A percentile compares a stretch with the other conserved stretches of the same genome.
Evolutionary conservation across 2,888 invertebrate genomes (phyloP).

Genomic region (Griposia aprilina): DNA sequence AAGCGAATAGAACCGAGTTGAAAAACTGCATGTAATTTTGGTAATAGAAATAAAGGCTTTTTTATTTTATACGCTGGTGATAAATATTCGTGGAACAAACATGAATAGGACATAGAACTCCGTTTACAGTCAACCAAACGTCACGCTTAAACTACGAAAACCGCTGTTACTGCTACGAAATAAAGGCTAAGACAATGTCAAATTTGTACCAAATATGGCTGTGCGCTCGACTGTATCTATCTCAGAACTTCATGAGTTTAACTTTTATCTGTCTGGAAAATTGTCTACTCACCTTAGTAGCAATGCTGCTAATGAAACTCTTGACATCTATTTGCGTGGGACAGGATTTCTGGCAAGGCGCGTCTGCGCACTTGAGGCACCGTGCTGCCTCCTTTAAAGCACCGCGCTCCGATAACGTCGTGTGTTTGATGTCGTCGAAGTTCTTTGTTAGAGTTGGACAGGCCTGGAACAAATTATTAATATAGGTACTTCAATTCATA

Average conservation of each 20-base stretch:
- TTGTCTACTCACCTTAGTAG: slow-evolving; percentile 93
- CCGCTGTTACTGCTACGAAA: neutral
- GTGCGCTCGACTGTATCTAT: neutral
- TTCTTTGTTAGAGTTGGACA: slow-evolving; percentile 95
- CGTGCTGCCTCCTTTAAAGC: slow-evolving; percentile 97
- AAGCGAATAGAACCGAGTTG: neutral
- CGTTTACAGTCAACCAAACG: neutral
- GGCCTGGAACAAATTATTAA: slow-evolving; percentile 84
- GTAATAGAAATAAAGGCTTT: neutral
- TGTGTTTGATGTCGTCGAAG: slow-evolving; percentile 99
- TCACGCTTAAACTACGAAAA: neutral
- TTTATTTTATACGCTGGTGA: neutral
- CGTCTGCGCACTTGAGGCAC: slow-evolving; percentile 98
- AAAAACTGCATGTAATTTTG: neutral
- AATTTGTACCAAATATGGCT: neutral
- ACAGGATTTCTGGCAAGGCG: slow-evolving; percentile 99
- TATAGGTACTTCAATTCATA: neutral
- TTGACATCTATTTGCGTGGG: slow-evolving; percentile 99
- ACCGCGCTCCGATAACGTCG: slow-evolving; percentile 98
- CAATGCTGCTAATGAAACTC: slow-evolving; percentile 98
- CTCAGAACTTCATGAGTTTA: neutral
- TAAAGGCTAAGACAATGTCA: neutral
- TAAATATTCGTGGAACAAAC: neutral
- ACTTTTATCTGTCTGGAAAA: neutral
- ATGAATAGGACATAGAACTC: neutral